Evolutionary conservation across 2,113 vertebrate species (phyloP).

Genomic region (Pycnonotus jocosus): DNA sequence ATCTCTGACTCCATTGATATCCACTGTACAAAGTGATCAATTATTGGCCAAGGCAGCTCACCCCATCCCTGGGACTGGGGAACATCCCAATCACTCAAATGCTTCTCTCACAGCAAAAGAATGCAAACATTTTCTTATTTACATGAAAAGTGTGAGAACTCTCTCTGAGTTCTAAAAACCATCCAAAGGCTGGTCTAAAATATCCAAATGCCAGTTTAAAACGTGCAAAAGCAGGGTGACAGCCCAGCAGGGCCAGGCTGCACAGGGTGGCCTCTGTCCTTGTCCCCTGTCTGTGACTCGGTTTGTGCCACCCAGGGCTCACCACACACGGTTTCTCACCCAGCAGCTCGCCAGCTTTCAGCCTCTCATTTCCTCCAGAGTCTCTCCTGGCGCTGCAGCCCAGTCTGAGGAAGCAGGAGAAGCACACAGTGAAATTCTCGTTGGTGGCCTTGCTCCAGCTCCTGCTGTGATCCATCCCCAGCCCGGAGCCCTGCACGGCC

Average conservation of each 20-base stretch:
- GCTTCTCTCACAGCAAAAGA: too few relatives aligned
- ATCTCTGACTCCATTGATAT: too few relatives aligned
- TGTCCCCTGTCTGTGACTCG: fast-evolving
- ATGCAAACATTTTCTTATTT: too few relatives aligned
- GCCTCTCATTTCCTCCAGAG: neutral
- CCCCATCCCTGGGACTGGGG: too few relatives aligned
- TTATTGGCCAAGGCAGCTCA: too few relatives aligned
- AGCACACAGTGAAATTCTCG: neutral
- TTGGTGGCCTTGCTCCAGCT: neutral
- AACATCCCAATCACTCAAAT: too few relatives aligned
- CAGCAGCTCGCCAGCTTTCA: neutral
- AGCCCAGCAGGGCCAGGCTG: neutral
- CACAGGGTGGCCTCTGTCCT: neutral
- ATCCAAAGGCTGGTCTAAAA: too few relatives aligned
- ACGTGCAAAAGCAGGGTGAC: too few relatives aligned
- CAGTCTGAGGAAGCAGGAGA: neutral
- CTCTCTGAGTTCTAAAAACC: too few relatives aligned
- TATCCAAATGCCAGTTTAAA: too few relatives aligned
- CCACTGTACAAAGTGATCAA: too few relatives aligned
- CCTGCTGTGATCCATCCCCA: neutral
- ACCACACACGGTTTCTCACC: fast-evolving
- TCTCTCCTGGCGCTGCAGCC: neutral
- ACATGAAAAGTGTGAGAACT: too few relatives aligned
- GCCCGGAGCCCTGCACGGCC: neutral
- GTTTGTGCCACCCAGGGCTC: neutral